Base-by-base conservation (phyloP, 1,140 invertebrate genomes). In the Scaptomyza graminum region DNA sequence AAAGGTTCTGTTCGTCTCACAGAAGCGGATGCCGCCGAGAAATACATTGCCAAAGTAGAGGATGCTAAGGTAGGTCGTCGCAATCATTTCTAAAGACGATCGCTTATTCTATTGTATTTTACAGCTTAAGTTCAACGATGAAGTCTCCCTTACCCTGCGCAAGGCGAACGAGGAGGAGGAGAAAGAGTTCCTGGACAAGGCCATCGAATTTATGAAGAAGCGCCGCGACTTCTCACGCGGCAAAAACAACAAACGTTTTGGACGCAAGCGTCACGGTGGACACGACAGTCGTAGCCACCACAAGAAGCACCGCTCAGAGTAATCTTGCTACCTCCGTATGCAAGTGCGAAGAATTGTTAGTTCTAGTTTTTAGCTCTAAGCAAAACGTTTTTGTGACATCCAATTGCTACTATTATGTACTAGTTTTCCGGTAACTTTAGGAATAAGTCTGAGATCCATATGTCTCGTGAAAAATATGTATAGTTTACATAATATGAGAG, bases 131-230 rank as follows among this genome's bases (percentile, higher is more conserved):
- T 66, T 91, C n/a, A 90, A 85, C 31, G 92, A 93, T n/a, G 94
- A 94, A 2, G 85, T 91, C 6, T 94, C 94, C 57, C 81, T 95
- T 1, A 92, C 92, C 1, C 93, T 95, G 41, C 93, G 93, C 60
- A 75, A 95, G 2, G 79, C 96, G 0, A 94, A 95, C 83, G 95
- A 94, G 1, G 95, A 96, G 18, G 95, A 96, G 89, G 95, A 96
- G 82, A 93, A 93, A 13, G 91, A 93, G 31, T 96, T 95, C 74
- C 92, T 96, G 25, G 90, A 93, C 12, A 95, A 95, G 82, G 94
- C 93, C 18, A 90, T 94, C 25, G 93, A 94, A 77, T 92, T 94
- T 55, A 94, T 96, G 90, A 91, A 92, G 9, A 94, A 93, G 76
- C 90, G 93, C 22, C 93, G 94, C 7, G 93, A 92, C 44, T 91